Base-by-base conservation (phyloP, 37 sponge, comb jelly and placozoan species). In the Diacarnus erythraeanus region DNA sequence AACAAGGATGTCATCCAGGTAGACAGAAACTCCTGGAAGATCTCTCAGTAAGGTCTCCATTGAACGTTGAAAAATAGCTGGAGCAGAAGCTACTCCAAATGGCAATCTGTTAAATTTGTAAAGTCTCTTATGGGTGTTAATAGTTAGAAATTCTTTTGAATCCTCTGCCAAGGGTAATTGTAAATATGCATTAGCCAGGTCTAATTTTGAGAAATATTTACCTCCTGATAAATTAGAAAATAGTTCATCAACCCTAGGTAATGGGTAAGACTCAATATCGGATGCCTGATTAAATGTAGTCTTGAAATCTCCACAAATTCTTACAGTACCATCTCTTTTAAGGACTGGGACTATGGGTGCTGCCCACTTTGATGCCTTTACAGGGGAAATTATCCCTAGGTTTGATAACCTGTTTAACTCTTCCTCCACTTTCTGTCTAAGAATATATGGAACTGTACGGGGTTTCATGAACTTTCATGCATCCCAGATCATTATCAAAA, bases 331-430 rank as follows among this genome's bases (percentile, higher is more conserved):
- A 29, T 81, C 77, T 12, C 59, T 29, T 67, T 90, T 85, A 18
- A 72, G 2, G 60, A 86, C 86, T n/a, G 83, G 83, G 1, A 90
- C 91, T 36, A 90, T 72, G 6, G 86, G 78, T 10, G 91, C 83
- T 34, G 86, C 86, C 86, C 91, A 90, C 36, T 70, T 66, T 3
- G 90, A 75, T 69, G 80, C 74, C 30, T 84, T 64, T 9, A 90
- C 85, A n/a, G 38, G 85, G 20, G 73, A 74, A 23, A 90, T 31
- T 25, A 80, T 54, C 0, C 74, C 82, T 31, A 81, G 22, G 26
- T 81, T 4, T 1, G n/a, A 38, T 41, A 81, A 33, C 17, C 72
- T 42, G 18, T 71, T 61, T 20, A 76, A 43, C 3, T 76, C 87
- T 67, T 43, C 33, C 33, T 80, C 81, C n/a, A 80, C 87, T 63